phyloP scores from a whole-genome alignment of 1,140 invertebrate species.

The Rhyacophila brunnea region DNA sequence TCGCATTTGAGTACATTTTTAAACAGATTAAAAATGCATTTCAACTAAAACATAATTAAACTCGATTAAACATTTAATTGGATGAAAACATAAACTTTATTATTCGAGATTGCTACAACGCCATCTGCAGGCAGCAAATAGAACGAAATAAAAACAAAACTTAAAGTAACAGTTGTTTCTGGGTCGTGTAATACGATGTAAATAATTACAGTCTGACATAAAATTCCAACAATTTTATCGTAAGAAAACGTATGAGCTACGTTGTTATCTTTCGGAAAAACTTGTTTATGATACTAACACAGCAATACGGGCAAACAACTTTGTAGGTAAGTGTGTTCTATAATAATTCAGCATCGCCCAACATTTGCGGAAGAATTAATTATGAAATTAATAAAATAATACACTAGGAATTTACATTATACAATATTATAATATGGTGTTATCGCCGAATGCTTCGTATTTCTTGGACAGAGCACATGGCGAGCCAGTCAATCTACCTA shows the following conservation, averaged over 20 bases:
- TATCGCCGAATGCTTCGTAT: too few species aligned
- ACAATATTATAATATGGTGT: too few species aligned
- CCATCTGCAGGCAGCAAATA: not conserved
- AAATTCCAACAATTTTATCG: constrained; percentile 8
- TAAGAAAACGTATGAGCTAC: not conserved
- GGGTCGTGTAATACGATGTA: constrained; percentile 6
- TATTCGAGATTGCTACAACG: not conserved
- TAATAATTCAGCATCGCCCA: not conserved
- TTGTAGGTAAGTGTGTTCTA: not conserved
- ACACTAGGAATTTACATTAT: too few species aligned
- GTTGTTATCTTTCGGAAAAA: constrained; percentile 8
- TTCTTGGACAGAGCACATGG: too few species aligned
- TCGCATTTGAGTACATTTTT: too few species aligned
- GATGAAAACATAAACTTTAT: too few species aligned
- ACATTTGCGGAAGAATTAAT: too few species aligned
- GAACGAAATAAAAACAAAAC: not conserved
- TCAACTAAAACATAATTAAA: too few species aligned
- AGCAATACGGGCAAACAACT: not conserved
- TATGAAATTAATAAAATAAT: too few species aligned
- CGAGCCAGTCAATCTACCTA: too few species aligned
- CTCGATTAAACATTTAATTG: too few species aligned
- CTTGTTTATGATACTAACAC: not conserved
- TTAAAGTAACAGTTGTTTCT: constrained; percentile 1
- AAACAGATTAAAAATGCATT: too few species aligned
- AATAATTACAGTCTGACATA: constrained; percentile 6